Evolutionary conservation across 2,888 invertebrate species (phyloP), one percentile per base, ranked within the genome.

Genomic region (Cryptosula pallasiana): DNA sequence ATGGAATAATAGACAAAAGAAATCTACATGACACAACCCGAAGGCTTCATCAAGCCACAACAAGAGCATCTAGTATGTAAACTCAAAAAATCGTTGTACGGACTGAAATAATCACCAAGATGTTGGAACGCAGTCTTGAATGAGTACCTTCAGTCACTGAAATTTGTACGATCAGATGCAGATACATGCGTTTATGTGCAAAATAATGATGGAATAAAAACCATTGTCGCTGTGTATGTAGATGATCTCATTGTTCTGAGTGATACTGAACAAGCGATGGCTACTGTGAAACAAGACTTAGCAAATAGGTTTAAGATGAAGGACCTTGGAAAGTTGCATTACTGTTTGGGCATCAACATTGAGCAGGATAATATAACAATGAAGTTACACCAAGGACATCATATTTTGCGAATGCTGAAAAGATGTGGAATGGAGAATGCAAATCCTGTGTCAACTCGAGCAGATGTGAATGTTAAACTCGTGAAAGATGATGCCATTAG

Each of bases 1-100:
- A 78, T 58, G 75, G 76, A 3, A 72, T 45, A 1, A 16, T 78
- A 16, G n/a, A n/a, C n/a, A n/a, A 75, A 77, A 71, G 75, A 76
- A 35, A 74, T 75, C 32, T 78, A 72, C 57, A 77, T 78, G 75
- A 35, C 55, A 27, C 78, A 77, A 54, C 74, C 78, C 20, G 69
- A 58, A 54, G 78, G 77, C 29, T 76, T 72, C 69, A 70, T 73
- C 55, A 35, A 71, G 0, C 25, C 58, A 36, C 75, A 73, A 29
- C 34, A 72, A 23, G 73, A 74, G 9, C 45, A 71, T 13, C 72
- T 72, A 27, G 77, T 78, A 25, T 75, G 76, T 55, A 73, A 73
- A 55, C 69, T 78, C 0, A 72, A 75, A 27, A 76, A 74, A 72
- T 63, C 69, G 23, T 23, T 79, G 1, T 76, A 77, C 69, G 75